These are phyloP conservation scores for Leistus spinibarbis DNA, from an alignment of 2,888 invertebrate genomes.

Conservation along the genomic window DNA sequence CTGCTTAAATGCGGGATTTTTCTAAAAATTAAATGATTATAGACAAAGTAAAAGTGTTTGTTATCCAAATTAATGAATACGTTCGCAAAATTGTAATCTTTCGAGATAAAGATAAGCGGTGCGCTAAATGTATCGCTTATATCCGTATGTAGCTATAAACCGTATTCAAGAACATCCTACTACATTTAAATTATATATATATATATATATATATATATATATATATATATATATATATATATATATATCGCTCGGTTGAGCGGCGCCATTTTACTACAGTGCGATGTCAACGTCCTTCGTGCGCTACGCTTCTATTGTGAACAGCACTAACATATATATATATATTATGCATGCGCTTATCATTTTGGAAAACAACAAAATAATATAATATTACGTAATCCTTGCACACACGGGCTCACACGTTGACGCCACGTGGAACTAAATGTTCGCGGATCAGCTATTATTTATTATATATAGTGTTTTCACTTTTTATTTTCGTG, in stretches of 20 bases:
- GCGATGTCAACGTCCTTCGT: background rate
- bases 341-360: background rate
- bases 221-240: background rate
- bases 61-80: too few relatives aligned
- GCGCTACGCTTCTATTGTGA: background rate
- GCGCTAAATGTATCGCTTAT: too few relatives aligned
- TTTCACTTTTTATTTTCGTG: too few relatives aligned
- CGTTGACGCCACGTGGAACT: background rate
- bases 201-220: too few relatives aligned
- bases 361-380: background rate
- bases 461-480: conserved; percentile 42
- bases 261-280: background rate
- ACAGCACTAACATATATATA: background rate
- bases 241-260: background rate
- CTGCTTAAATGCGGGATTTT: too few relatives aligned
- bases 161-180: too few relatives aligned
- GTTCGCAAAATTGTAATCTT: too few relatives aligned
- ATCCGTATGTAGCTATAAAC: too few relatives aligned
- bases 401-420: background rate
- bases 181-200: too few relatives aligned
- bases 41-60: too few relatives aligned
- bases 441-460: background rate
- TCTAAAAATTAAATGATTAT: too few relatives aligned
- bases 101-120: too few relatives aligned
- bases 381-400: background rate